These are phyloP conservation scores for Atopsyche davidsoni DNA, from an alignment of 1,140 invertebrate species.

Conservation along the genomic window DNA sequence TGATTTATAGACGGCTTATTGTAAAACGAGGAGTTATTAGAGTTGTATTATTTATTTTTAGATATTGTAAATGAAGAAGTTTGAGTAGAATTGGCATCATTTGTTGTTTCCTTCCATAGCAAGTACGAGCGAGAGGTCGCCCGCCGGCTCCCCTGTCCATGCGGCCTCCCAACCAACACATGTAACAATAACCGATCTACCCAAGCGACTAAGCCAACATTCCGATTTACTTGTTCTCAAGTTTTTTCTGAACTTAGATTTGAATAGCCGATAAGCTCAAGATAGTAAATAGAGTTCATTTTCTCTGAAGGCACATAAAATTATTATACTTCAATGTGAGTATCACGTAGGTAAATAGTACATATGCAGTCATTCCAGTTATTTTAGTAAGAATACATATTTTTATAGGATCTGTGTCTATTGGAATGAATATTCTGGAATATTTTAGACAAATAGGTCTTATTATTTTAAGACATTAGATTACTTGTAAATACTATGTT, in stretches of 20 bases:
- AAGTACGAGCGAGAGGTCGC: conserved; percentile 26
- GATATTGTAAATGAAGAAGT: background rate
- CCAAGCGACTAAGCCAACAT: background rate
- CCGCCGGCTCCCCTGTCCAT: conserved; percentile 22
- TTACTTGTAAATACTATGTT: background rate
- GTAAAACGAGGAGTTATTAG: background rate
- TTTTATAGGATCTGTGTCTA: background rate
- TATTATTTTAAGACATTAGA: background rate
- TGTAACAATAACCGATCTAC: conserved; percentile 14
- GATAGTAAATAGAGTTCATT: background rate
- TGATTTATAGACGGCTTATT: background rate
- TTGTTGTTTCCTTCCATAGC: conserved; percentile 19
- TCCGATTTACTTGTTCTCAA: background rate
- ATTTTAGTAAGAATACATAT: background rate
- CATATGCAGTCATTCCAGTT: background rate
- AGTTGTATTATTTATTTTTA: background rate
- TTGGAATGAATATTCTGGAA: background rate
- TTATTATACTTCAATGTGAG: background rate
- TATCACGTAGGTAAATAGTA: background rate
- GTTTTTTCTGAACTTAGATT: background rate
- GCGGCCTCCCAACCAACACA: conserved; percentile 25
- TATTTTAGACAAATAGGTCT: background rate
- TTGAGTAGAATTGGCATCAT: conserved; percentile 4
- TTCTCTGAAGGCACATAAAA: background rate
- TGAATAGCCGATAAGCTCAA: background rate